Conservation (phyloP, 2,797 vertebrate species). For the Molossus molossus region DNA sequence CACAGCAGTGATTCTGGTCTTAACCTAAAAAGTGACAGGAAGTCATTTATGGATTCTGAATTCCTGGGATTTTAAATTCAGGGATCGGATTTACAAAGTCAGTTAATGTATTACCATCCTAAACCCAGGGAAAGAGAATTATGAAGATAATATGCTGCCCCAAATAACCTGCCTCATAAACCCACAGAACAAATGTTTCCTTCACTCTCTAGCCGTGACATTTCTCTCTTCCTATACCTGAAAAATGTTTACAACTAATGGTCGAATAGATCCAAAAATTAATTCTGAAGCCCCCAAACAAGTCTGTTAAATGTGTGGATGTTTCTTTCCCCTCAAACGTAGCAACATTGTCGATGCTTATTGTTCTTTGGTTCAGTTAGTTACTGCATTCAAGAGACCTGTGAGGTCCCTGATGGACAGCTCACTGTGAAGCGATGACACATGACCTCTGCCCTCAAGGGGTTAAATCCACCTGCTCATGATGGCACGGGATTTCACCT, state of each 20-base stretch:
- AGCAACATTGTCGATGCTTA: background rate
- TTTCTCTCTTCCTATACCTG: background rate
- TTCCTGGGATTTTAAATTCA: background rate
- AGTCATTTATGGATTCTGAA: constrained; percentile 52
- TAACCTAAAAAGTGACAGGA: constrained; percentile 40
- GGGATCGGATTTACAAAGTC: background rate
- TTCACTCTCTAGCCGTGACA: background rate
- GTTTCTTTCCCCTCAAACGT: background rate
- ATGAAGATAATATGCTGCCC: background rate
- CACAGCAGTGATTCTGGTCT: background rate
- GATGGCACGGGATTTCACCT: background rate
- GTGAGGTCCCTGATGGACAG: background rate
- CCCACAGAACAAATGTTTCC: background rate
- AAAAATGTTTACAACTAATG: background rate
- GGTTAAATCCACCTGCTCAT: background rate
- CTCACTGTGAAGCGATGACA: accelerated
- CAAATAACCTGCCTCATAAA: constrained; percentile 1
- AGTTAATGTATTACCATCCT: constrained; percentile 25
- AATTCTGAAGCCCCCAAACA: background rate
- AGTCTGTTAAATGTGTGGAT: background rate
- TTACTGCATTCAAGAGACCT: background rate
- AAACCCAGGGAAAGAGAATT: constrained; percentile 53
- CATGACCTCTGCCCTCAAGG: background rate
- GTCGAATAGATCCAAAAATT: background rate
- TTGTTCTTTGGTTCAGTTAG: background rate